Conservation (phyloP, 2,797 vertebrate species). For the Brachyalestes nurse region DNA sequence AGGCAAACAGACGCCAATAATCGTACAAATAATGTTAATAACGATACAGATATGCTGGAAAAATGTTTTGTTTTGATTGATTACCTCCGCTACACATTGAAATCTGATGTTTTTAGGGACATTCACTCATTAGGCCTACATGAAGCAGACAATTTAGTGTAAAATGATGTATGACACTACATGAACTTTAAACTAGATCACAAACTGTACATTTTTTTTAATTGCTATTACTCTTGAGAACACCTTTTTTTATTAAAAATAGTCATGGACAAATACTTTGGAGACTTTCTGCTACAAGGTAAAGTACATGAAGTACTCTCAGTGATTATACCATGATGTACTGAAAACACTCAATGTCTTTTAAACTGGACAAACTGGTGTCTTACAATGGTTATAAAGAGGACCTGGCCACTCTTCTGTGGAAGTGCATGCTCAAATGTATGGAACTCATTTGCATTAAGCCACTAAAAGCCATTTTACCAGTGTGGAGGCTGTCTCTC, state of each 20-base stretch:
- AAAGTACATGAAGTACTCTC: background rate
- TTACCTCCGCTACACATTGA: slow-evolving; percentile 81
- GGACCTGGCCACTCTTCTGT: too few relatives aligned
- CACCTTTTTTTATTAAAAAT: slow-evolving; percentile 75
- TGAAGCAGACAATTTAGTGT: slow-evolving; percentile 75
- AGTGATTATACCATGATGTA: background rate
- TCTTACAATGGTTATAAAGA: background rate
- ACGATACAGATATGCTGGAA: slow-evolving; percentile 77
- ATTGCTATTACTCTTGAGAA: slow-evolving; percentile 79
- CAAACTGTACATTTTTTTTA: slow-evolving; percentile 80
- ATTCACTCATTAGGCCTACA: slow-evolving; percentile 64
- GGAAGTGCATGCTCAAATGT: background rate
- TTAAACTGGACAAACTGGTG: background rate
- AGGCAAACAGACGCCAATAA: slow-evolving; percentile 71
- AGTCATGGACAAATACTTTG: slow-evolving; percentile 66
- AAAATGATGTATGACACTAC: slow-evolving; percentile 77
- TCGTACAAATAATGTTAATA: slow-evolving; percentile 61
- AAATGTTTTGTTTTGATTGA: slow-evolving; percentile 70
- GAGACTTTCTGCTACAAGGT: slow-evolving; percentile 10
- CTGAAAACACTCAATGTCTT: background rate
- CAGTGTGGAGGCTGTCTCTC: background rate
- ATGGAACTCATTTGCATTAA: background rate
- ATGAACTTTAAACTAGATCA: slow-evolving; percentile 80
- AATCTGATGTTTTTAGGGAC: slow-evolving; percentile 74
- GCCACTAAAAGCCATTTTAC: background rate